Base-by-base conservation (phyloP, 2,888 invertebrate genomes). In the Leptura quadrifasciata region DNA sequence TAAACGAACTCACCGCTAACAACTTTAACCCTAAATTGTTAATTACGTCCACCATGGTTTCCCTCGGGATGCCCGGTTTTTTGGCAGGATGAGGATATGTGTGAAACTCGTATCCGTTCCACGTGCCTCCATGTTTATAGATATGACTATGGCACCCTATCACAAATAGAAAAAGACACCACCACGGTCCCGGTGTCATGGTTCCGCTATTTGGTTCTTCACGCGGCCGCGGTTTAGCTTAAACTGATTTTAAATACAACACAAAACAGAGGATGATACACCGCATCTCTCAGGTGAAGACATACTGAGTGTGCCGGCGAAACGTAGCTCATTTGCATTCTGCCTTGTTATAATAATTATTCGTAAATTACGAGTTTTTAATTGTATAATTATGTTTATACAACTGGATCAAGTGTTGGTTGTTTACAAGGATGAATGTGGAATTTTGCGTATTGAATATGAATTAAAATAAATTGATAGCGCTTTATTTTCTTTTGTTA, bases 21-120 rank as follows among this genome's bases (percentile, higher is more conserved):
- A 95, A 91, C 87, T 93, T 92, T 79, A 94, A 89, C 71, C 94
- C 93, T 80, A 95, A 91, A 86, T 93, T 93, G 87, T 96, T 96
- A 58, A 95, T 93, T 54, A 94, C 92, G 86, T 96, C 95, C 74
- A 95, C 94, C 94, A 96, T 95, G 76, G 93, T 91, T 80, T 95
- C 93, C 78, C 93, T 90, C 2, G 95, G 79, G 5, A 69, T 20
- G 27, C 57, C 54, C 9, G 71, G 54, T 15, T 35, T 71, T 52
- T 72, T 72, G 64, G 64, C 74, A 15, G 80, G 80, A 75, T 77
- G 78, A 2, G 80, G 80, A 21, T 80, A 80, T 3, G 76, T 77
- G 57, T 80, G 76, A 58, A 76, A 80, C 20, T 73, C 72, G 61
- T 77, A 68, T 12, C 76, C 79, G 39, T 55, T 72, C 79, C 79